phyloP scores from a whole-genome alignment of 37 sponge, comb jelly and placozoan genomes.

The Eunapius fragilis region DNA sequence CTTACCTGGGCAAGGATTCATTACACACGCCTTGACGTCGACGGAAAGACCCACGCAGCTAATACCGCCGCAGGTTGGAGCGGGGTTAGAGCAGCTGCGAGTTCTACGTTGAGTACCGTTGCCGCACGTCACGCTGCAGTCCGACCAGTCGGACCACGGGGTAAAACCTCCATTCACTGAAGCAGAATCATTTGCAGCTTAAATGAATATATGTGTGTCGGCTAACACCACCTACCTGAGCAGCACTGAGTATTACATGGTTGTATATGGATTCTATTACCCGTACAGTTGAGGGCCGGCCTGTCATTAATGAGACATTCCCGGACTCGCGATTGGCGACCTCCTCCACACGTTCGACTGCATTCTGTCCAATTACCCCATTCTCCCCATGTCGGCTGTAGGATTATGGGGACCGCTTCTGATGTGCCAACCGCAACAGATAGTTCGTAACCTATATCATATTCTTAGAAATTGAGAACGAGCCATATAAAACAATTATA shows the following conservation, averaged over 20 bases:
- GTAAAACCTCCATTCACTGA: conserved; percentile 73
- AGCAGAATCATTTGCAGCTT: not conserved
- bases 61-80: conserved; percentile 51
- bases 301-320: conserved; percentile 35
- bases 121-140: conserved; percentile 61
- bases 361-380: conserved; percentile 79
- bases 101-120: conserved; percentile 47
- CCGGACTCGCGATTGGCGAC: conserved; percentile 57
- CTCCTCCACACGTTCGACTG: conserved; percentile 60
- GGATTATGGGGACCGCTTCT: not conserved
- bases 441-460: not conserved
- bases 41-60: conserved; percentile 51
- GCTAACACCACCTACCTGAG: no score
- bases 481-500: not conserved
- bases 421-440: not conserved
- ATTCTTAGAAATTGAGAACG: not conserved
- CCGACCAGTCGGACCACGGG: conserved; percentile 59
- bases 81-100: conserved; percentile 48
- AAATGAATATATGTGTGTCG: no score
- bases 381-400: conserved; percentile 29
- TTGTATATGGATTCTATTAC: conserved; percentile 13
- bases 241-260: conserved; percentile 56
- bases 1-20: conserved; percentile 70
- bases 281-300: conserved; percentile 44
- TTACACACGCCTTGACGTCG: conserved; percentile 27